phyloP scores from a whole-genome alignment of 2,797 vertebrate species.

The Mareca penelope region DNA sequence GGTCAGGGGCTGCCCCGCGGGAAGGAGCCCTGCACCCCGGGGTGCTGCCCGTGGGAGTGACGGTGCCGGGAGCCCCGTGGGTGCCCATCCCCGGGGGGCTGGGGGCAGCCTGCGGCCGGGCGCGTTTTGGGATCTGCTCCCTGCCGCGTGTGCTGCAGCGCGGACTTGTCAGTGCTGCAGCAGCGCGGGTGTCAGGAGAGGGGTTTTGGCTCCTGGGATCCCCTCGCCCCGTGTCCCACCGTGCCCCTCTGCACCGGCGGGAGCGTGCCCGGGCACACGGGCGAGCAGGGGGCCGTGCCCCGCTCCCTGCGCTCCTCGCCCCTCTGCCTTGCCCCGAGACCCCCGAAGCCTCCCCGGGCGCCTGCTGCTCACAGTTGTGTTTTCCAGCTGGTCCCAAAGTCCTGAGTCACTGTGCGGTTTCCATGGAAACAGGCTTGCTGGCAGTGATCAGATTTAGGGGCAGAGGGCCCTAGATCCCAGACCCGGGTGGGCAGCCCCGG shows the following conservation, averaged over 20 bases:
- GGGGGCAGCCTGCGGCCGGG: not conserved
- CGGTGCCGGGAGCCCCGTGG: not conserved
- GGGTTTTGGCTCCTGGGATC: not conserved
- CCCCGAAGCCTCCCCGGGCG: not conserved
- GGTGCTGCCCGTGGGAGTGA: not conserved
- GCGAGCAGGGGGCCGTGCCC: not conserved
- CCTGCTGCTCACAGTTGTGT: conserved; percentile 73
- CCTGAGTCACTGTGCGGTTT: conserved; percentile 84
- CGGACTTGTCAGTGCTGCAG: conserved; percentile 18
- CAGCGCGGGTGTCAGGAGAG: not conserved
- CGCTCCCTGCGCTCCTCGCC: not conserved
- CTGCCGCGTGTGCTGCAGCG: not conserved
- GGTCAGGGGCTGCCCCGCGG: not conserved
- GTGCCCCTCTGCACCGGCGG: rapidly evolving
- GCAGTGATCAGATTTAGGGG: conserved; percentile 66
- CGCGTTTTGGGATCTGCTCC: not conserved
- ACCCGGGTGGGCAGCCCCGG: conserved; percentile 13
- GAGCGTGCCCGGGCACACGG: rapidly evolving
- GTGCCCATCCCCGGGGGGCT: not conserved
- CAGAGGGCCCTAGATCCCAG: conserved; percentile 59
- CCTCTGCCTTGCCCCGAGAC: conserved; percentile 28
- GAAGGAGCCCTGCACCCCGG: not conserved
- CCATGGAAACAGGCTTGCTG: conserved; percentile 82
- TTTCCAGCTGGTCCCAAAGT: conserved; percentile 80
- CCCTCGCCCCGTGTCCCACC: rapidly evolving